Evolutionary conservation across 2,888 invertebrate species (phyloP).

Genomic region (Petrolisthes manimaculis): DNA sequence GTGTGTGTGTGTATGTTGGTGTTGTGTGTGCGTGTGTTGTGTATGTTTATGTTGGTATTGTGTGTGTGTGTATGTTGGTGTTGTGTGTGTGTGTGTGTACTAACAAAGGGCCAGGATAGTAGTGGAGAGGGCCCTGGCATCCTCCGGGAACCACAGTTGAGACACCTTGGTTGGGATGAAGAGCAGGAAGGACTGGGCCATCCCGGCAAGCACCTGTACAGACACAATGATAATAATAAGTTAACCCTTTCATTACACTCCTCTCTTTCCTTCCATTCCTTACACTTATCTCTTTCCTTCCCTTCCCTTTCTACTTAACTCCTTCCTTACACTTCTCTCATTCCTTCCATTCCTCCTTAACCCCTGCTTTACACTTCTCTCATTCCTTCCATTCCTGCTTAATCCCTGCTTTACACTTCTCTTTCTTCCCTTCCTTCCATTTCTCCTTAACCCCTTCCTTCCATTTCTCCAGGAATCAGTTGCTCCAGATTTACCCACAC

Average conservation of each 20-base stretch:
- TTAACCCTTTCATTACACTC: background rate
- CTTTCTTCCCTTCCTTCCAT: conserved; percentile 2
- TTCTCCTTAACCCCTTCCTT: background rate
- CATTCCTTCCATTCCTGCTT: background rate
- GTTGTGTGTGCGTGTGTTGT: too few relatives aligned
- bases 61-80: too few relatives aligned
- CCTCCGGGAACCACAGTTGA: conserved; percentile 62
- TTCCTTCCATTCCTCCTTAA: background rate
- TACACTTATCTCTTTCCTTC: background rate
- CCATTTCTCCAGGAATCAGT: background rate
- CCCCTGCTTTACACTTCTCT: background rate
- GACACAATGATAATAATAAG: background rate
- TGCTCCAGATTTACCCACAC: too few relatives aligned
- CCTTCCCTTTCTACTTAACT: background rate
- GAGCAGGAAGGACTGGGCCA: conserved; percentile 63
- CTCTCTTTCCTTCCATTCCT: conserved; percentile 17
- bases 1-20: too few relatives aligned
- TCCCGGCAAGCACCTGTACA: conserved; percentile 49
- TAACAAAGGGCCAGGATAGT: conserved; percentile 63
- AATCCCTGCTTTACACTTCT: background rate
- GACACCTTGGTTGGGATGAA: conserved; percentile 65
- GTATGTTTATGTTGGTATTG: too few relatives aligned
- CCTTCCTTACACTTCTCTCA: background rate
- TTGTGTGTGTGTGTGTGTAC: conserved; percentile 1
- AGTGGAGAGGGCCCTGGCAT: conserved; percentile 57